Base-by-base conservation (phyloP, 2,797 vertebrate genomes). In the Lates japonicus region DNA sequence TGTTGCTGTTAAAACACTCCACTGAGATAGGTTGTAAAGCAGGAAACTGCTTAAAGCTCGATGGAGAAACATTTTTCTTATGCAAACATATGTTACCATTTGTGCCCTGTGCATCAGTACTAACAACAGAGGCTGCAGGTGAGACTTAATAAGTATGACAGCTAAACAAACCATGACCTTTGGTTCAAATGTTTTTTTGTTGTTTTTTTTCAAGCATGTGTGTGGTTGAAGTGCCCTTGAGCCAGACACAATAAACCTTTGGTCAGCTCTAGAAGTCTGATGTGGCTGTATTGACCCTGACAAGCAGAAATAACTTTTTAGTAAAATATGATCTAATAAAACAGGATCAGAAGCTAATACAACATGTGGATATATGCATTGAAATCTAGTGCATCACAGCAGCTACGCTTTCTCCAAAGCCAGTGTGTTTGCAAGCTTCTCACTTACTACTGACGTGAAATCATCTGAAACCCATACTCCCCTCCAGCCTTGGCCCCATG, bases 161-260 rank as follows among this genome's bases (percentile, higher is more conserved):
- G 60, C 60, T 19, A n/a, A n/a, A n/a, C n/a, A n/a, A 64, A 62
- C 35, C 29, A 33, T 76, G 68, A 80, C 84, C 82, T 86, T 86
- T 49, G 39, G 51, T 72, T 83, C 52, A 74, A 81, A 33, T 35
- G 49, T 55, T 65, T 49, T 46, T 29, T 29, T 29, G n/a, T n/a
- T n/a, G n/a, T 29, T 29, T 29, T 29, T 29, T 29, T 70, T 72
- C 58, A 42, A 64, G 76, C 70, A 84, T 67, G 57, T 68, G 61
- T 13, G 37, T 39, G 35, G 8, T n/a, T 46, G n/a, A 64, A 71
- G 65, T 83, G 72, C 66, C 67, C 60, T 75, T 80, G 74, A 84
- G 71, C 74, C 29, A 41, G 29, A 71, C 35, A 71, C 35, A 44
- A 20, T 55, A 55, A 76, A 65, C 35, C 33, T 58, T 59, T 31